Evolutionary conservation across 2,888 invertebrate genomes (phyloP), one percentile per base, ranked within the genome.

Genomic region (Baronia brevicornis): DNA sequence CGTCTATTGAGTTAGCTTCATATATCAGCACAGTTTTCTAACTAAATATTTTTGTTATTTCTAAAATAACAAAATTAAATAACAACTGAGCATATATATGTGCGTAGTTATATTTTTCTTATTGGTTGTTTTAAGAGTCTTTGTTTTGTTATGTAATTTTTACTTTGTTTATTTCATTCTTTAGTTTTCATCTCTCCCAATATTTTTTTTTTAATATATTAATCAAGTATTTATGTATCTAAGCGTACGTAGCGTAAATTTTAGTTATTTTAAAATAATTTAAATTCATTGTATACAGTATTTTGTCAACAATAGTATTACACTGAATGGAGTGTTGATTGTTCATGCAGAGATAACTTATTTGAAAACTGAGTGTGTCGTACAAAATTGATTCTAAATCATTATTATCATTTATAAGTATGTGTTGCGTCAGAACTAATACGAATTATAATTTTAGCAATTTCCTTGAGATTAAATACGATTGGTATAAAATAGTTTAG

Each of bases 121-220:
- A 79, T 72, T 72, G 71, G 73, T 77, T 78, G 80, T 82, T 79
- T 73, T 60, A 42, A 43, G 46, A 43, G 55, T 18, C 6, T 58
- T 68, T 73, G 72, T 80, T 78, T 73, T 72, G 80, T 82, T 82
- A 75, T 72, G 60, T 82, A 79, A 77, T 80, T 80, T 75, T 80
- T 77, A 58, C 60, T 74, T 67, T 64, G 54, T 70, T 70, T 66
- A 50, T 48, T 43, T 25, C 30, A 39, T 43, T 44, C 53, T 60
- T 66, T 64, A 55, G 9, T 26, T 12, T 3, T 63, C 54, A 39
- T 50, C 51, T 68, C 50, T 59, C 56, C 51, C 57, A 54, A 62
- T 60, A 59, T 48, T 57, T 60, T 59, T 58, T 44, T 46, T 46
- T 44, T 43, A 34, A 20, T 27, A 28, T 30, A 26, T 67, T 68